Evolutionary conservation across 2,888 invertebrate genomes (phyloP), one percentile per base, ranked within the genome.

Genomic region (Pterobdella sp.): DNA sequence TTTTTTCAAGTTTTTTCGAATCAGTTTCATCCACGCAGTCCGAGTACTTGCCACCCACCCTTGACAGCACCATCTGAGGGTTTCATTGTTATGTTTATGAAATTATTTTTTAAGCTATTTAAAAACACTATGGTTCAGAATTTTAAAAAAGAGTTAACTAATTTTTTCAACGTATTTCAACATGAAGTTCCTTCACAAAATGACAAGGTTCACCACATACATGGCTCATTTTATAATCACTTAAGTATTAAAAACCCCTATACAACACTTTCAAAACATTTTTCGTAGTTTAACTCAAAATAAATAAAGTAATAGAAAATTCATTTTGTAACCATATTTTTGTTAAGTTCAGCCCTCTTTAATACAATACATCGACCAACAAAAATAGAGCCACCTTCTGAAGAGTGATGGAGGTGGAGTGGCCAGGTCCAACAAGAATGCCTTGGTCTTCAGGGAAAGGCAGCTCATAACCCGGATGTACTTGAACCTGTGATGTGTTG

Each of bases 401-500:
- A 7, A 77, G 67, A 10, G 76, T 76, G 64, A 77, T 74, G 63
- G 75, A 76, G 34, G 76, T 74, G 36, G 76, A 74, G 56, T 75
- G 74, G 1, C 77, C 77, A 1, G 77, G 76, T 34, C 76, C 72
- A 31, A 77, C 73, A 34, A 75, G 75, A 52, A 77, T 69, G 14
- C 77, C 77, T 35, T 76, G 75, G 66, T 77, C 77, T 49, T 77
- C 75, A 1, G 77, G 77, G 65, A 77, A 77, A 29, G 77, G 77
- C 64, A 75, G 68, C 32, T 74, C 56, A 26, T 68, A 60, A 42
- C 74, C 75, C 14, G 67, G 64, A 63, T 76, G 76, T 26, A 77
- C 60, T 26, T 14, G n/a, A 22, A 56, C n/a, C 60, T 56, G 60
- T 14, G 18, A n/a, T 22, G 68, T 0, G 73, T 67, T n/a, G 67